These are phyloP conservation scores for Plusia festucae DNA, from an alignment of 2,888 invertebrate species.

Conservation along the genomic window DNA sequence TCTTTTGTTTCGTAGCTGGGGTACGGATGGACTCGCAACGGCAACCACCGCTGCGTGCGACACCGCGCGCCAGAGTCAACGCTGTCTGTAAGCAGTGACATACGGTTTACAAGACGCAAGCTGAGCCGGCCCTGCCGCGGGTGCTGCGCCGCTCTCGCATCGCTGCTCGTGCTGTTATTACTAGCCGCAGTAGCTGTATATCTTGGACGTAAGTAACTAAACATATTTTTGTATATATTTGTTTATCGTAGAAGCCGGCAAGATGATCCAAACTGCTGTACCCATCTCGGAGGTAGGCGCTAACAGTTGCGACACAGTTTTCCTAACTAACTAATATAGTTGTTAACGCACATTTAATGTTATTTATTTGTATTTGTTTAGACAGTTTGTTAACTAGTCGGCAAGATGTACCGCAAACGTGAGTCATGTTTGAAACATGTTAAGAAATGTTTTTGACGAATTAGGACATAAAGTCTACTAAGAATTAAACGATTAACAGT, in stretches of 20 bases:
- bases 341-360: too few species aligned
- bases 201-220: conserved; percentile 89
- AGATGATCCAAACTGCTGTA: background rate
- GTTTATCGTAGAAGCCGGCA: background rate
- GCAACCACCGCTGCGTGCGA: conserved; percentile 77
- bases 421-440: background rate
- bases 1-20: conserved; percentile 72
- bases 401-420: background rate
- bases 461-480: background rate
- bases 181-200: conserved; percentile 89
- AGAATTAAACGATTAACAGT: conserved; percentile 26
- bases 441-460: background rate
- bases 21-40: conserved; percentile 82
- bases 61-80: conserved; percentile 92
- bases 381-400: too few species aligned
- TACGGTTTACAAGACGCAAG: conserved; percentile 95
- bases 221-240: background rate
- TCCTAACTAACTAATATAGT: too few species aligned
- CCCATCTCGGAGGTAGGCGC: too few species aligned
- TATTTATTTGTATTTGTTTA: too few species aligned
- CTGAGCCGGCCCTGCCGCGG: conserved; percentile 95
- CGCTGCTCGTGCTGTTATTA: conserved; percentile 94
- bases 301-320: too few species aligned
- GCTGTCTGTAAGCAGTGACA: conserved; percentile 96
- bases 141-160: conserved; percentile 96